A percentile compares a stretch with the other conserved stretches of the same genome.
Evolutionary conservation across 2,888 invertebrate genomes (phyloP).

Genomic region (Chydorus sphaericus): DNA sequence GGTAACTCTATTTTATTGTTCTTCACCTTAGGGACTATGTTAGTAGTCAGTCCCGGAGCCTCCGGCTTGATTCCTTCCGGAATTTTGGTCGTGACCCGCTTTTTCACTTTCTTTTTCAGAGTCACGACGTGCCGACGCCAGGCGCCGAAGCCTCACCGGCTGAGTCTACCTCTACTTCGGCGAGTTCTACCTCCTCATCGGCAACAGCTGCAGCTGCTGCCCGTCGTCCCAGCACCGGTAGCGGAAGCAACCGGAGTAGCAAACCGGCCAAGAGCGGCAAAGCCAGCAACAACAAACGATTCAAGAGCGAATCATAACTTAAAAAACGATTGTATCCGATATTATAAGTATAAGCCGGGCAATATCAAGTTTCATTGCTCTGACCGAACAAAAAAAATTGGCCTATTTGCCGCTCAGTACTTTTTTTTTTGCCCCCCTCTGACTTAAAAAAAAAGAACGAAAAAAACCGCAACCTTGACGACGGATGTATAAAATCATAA

Average conservation of each 20-base stretch:
- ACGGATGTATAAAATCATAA: no score
- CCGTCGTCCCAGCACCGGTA: not conserved
- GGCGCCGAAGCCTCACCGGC: constrained; percentile 22
- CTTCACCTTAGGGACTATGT: not conserved
- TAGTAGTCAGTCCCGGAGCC: not conserved
- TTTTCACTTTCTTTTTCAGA: constrained; percentile 16
- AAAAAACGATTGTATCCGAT: no score
- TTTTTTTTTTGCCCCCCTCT: no score
- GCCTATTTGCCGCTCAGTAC: no score
- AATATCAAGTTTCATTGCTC: no score
- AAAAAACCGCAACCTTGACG: no score
- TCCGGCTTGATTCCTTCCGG: not conserved
- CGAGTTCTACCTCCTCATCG: constrained; percentile 13
- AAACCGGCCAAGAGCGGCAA: not conserved
- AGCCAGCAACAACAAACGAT: constrained; percentile 1
- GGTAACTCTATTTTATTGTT: not conserved
- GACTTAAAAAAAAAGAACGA: no score
- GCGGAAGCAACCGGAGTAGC: no score
- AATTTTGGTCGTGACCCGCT: no score
- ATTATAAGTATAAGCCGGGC: no score
- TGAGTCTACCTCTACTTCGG: constrained; percentile 29
- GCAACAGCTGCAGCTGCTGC: not conserved
- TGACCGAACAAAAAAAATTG: no score
- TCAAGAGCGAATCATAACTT: not conserved
- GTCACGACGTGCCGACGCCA: constrained; percentile 16